A percentile compares a stretch with the other conserved stretches of the same genome.
Conservation (phyloP, 2,888 invertebrate genomes). For the Hyppa rectilinea region DNA sequence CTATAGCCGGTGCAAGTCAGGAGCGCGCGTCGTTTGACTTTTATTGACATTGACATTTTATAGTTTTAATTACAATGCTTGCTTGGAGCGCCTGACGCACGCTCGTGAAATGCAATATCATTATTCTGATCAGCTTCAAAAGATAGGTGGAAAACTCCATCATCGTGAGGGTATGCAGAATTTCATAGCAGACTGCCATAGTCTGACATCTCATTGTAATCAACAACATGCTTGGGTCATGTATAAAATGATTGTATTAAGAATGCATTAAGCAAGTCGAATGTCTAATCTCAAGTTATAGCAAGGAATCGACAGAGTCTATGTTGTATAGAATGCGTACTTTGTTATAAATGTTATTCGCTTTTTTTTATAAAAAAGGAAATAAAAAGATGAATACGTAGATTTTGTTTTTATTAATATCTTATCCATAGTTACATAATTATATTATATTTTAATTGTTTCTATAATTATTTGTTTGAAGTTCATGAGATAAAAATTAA, state of each 20-base stretch:
- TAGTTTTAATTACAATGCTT: constrained; percentile 6
- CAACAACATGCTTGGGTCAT: background rate
- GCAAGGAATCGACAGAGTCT: background rate
- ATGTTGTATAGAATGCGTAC: background rate
- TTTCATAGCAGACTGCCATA: background rate
- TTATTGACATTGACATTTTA: background rate
- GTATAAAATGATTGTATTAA: background rate
- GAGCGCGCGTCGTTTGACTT: background rate
- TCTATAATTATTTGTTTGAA: background rate
- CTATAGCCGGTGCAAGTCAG: background rate
- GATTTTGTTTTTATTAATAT: constrained; percentile 30
- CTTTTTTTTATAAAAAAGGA: constrained; percentile 26
- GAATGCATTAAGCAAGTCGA: background rate
- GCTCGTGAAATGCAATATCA: background rate
- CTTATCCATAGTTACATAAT: constrained; percentile 4
- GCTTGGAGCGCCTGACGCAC: background rate
- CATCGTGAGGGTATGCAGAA: background rate
- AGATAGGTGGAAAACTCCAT: too few species aligned
- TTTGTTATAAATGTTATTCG: constrained; percentile 3
- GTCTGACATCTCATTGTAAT: background rate
- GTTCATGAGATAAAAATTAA: background rate
- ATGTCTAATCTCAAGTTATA: constrained; percentile 1
- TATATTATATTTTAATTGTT: background rate
- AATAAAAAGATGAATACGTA: constrained; percentile 20
- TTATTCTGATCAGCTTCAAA: background rate